Evolutionary conservation across 2,888 invertebrate species (phyloP), one percentile per base, ranked within the genome.

Genomic region (Argyresthia albistria): DNA sequence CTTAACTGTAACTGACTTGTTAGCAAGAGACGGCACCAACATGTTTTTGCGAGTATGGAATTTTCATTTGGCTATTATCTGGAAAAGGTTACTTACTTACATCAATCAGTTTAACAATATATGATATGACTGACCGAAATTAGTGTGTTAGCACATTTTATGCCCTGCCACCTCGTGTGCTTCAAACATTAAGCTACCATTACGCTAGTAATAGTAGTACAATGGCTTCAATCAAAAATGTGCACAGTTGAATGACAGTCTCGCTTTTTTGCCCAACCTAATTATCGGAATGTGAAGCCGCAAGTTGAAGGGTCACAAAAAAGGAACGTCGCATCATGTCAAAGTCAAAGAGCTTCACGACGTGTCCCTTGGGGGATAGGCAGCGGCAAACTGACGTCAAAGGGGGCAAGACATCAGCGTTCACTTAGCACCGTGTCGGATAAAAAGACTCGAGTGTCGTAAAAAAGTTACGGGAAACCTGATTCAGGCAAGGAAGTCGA

Each of bases 391-490:
- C 1, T 25, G 25, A 35, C 45, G 15, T n/a, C 16, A 47, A 35
- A 11, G 35, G 25, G 11, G 6, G 4, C 11, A n/a, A 35, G 60
- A 67, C 69, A 64, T 43, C 72, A 75, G 73, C 76, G 70, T 54
- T 65, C 78, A 80, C 80, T 80, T 76, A 76, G 61, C 65, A 48
- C 25, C 57, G 59, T 55, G 56, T 61, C 53, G 61, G 63, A 66
- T 62, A 66, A 70, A 39, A 65, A 71, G 66, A 65, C 68, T 67
- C 67, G 64, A 57, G 55, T 53, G 57, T 58, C 50, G 62, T 76
- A 78, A 82, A 82, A 83, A 83, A 75, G 76, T 75, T 80, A 78
- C 80, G 25, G 6, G 25, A 25, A 25, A 6, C 25, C 25, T 25
- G 25, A 25, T 25, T 25, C 25, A 6, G 25, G 25, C 3, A 25